Conservation (phyloP, 2,888 invertebrate genomes). For the Eurytoma adleriae region DNA sequence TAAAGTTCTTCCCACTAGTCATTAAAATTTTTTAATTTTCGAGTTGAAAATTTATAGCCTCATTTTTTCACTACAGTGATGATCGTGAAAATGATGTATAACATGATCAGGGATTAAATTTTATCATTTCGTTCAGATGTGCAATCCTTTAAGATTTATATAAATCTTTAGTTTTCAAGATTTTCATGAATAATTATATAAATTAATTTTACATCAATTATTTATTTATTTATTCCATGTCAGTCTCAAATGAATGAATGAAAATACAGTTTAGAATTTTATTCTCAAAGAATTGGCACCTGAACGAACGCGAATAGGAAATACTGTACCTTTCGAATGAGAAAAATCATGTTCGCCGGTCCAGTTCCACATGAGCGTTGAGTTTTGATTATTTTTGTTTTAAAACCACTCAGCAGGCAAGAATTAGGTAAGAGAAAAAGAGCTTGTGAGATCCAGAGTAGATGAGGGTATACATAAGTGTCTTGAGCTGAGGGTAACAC, state of each 20-base stretch:
- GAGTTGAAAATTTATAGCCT: conserved; percentile 41
- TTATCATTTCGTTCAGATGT: not conserved
- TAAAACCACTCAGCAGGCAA: conserved; percentile 66
- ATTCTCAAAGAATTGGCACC: too few species aligned
- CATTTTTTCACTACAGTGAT: conserved; percentile 12
- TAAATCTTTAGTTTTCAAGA: not conserved
- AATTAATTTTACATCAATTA: too few species aligned
- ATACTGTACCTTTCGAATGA: conserved; percentile 30
- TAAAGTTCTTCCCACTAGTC: not conserved
- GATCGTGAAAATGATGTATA: conserved; percentile 34
- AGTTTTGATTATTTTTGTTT: conserved; percentile 29
- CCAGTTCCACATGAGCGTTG: not conserved
- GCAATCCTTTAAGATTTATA: not conserved
- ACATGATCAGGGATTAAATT: conserved; percentile 12
- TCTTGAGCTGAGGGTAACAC: conserved; percentile 44
- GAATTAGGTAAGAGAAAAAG: conserved; percentile 62
- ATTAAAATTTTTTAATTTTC: not conserved
- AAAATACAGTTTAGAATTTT: too few species aligned
- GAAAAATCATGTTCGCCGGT: conserved; percentile 3
- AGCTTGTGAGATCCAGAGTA: conserved; percentile 44
- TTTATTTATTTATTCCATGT: too few species aligned
- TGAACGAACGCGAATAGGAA: not conserved
- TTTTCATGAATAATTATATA: not conserved
- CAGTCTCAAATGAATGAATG: too few species aligned
- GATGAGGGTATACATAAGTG: conserved; percentile 46